Conservation (phyloP, 2,797 vertebrate genomes). For the Crossoptilon crossoptilon region DNA sequence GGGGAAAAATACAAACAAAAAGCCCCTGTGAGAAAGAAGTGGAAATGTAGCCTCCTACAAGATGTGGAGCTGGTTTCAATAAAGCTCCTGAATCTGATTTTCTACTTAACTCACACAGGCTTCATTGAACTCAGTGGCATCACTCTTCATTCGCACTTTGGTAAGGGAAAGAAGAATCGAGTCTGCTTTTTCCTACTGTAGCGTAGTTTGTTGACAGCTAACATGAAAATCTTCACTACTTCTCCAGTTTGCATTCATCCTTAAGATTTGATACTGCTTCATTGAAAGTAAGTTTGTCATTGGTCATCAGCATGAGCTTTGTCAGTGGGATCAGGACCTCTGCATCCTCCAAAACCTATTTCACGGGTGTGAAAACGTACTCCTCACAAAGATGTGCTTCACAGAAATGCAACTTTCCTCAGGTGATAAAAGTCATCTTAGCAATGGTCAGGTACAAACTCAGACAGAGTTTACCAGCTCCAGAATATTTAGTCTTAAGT, state of each 20-base stretch:
- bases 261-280: constrained; percentile 18
- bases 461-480: background rate
- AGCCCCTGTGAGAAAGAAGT: constrained; percentile 57
- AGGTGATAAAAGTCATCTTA: background rate
- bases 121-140: background rate
- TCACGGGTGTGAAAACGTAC: background rate
- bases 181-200: background rate
- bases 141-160: background rate
- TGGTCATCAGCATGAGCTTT: background rate
- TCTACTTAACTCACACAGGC: background rate
- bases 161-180: background rate
- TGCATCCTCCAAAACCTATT: constrained; percentile 10
- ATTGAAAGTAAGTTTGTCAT: constrained; percentile 1
- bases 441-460: background rate
- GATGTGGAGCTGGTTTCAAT: background rate
- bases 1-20: constrained; percentile 80
- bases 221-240: background rate
- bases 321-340: background rate
- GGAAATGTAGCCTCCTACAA: constrained; percentile 25
- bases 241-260: constrained; percentile 12
- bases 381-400: background rate
- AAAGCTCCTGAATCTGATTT: background rate
- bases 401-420: background rate
- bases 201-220: background rate
- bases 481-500: background rate